Percentiles rank a stretch among this genome's conserved stretches.
These are phyloP conservation scores for Perognathus longimembris DNA, from an alignment of 2,113 vertebrate genomes.

Conservation along the genomic window DNA sequence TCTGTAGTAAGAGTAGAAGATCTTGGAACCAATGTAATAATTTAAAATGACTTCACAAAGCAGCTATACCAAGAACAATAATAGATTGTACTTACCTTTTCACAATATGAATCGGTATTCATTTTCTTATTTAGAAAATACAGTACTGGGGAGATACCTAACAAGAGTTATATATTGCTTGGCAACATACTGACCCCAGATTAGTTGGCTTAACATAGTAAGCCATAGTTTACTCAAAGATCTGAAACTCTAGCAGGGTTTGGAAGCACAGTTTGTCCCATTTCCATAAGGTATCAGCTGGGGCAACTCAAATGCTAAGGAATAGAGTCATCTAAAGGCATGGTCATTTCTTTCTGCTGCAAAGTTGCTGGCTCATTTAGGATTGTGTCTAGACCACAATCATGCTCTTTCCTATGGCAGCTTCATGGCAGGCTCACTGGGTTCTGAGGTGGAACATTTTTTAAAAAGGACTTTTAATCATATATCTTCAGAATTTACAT, in stretches of 20 bases:
- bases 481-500: neutral
- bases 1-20: neutral
- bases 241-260: neutral
- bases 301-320: neutral
- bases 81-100: neutral
- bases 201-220: conserved; percentile 10
- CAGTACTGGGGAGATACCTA: neutral
- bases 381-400: neutral
- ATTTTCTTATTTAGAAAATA: neutral
- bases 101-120: neutral
- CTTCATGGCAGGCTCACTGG: neutral
- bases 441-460: neutral
- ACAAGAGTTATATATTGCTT: neutral
- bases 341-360: neutral
- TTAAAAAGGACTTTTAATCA: neutral
- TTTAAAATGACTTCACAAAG: neutral
- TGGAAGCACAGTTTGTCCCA: neutral
- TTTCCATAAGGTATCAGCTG: neutral
- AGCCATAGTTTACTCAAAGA: neutral
- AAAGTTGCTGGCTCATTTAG: neutral
- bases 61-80: neutral
- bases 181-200: neutral
- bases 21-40: neutral
- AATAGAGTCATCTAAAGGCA: neutral
- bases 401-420: neutral